Evolutionary conservation across 2,113 vertebrate genomes (phyloP).

Genomic region (Mastomys natalensis): DNA sequence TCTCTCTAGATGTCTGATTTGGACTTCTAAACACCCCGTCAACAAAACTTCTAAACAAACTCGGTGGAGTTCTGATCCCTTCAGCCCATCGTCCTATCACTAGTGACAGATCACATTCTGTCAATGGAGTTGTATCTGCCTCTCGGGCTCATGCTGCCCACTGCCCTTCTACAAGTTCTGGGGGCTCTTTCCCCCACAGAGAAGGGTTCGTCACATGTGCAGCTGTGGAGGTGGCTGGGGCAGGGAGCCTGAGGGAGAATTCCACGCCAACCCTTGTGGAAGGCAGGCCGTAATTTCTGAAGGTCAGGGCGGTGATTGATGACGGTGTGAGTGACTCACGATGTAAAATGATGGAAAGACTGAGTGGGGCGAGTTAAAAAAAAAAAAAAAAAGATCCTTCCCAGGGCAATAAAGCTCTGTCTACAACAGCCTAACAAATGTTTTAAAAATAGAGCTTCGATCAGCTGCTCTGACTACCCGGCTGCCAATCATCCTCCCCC

Average conservation of each 20-base stretch:
- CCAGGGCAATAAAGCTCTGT: conserved; percentile 22
- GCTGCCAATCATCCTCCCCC: accelerated
- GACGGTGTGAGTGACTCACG: neutral
- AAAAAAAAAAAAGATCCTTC: neutral
- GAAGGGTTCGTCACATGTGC: neutral
- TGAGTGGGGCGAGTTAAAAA: neutral
- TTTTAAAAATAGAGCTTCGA: neutral
- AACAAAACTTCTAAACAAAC: no score
- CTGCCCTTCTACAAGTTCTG: neutral
- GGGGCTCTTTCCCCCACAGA: neutral
- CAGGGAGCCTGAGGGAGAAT: neutral
- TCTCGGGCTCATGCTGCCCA: neutral
- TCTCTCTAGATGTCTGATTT: neutral
- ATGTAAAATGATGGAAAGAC: neutral
- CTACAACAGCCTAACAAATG: conserved; percentile 14
- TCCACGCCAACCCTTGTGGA: neutral
- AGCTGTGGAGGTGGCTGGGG: conserved; percentile 7
- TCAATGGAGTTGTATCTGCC: neutral
- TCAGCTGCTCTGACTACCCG: neutral
- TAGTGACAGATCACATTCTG: neutral
- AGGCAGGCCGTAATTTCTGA: neutral
- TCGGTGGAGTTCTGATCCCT: neutral
- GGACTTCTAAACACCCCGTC: neutral
- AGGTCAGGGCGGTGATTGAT: neutral
- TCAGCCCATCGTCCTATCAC: neutral